Conservation (phyloP, 2,113 vertebrate genomes). For the Colaptes auratus region DNA sequence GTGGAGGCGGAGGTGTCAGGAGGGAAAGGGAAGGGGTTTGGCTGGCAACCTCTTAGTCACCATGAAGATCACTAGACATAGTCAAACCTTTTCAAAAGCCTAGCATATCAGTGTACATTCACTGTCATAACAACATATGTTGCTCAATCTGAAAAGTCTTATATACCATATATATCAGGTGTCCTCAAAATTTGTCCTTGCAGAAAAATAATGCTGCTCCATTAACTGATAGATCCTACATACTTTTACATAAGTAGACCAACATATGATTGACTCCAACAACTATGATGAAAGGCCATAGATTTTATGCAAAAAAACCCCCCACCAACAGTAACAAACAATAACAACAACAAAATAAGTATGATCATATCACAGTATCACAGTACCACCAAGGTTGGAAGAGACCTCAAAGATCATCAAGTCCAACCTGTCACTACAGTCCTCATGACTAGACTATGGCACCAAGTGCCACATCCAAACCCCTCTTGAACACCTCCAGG, state of each 20-base stretch:
- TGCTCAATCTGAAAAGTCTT: neutral
- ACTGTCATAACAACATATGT: neutral
- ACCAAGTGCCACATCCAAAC: no score
- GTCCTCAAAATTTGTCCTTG: neutral
- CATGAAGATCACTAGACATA: neutral
- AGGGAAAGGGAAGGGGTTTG: neutral
- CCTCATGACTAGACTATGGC: no score
- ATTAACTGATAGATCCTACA: neutral
- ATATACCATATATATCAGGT: neutral
- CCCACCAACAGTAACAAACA: no score
- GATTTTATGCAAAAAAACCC: neutral
- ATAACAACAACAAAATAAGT: no score
- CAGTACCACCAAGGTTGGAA: no score
- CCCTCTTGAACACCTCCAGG: no score
- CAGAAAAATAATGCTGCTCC: neutral
- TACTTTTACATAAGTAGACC: neutral
- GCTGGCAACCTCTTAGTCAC: neutral
- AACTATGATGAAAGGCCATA: neutral
- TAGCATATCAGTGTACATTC: neutral
- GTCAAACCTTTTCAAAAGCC: neutral
- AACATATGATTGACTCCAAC: neutral
- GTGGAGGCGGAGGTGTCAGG: accelerated
- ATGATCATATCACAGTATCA: no score
- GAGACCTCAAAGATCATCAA: no score
- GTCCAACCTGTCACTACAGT: no score